Conservation (phyloP, 2,113 vertebrate species). For the Shinisaurus crocodilurus region DNA sequence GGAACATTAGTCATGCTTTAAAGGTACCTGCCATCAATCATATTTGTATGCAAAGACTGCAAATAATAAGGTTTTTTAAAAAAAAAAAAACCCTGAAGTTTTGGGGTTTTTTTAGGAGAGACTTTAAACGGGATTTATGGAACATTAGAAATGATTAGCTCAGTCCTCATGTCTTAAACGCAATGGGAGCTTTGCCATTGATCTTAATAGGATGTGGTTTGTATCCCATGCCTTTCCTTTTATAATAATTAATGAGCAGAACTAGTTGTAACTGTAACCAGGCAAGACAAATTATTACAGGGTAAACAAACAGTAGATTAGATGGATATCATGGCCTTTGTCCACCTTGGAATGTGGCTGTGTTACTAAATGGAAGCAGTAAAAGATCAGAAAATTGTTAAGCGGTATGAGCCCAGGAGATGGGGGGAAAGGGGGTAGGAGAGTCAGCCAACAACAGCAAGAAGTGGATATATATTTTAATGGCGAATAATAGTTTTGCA, state of each 20-base stretch:
- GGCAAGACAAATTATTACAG: constrained; percentile 58
- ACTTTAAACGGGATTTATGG: not conserved
- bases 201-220: constrained; percentile 1
- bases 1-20: constrained; percentile 7
- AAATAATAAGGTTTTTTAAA: constrained; percentile 3
- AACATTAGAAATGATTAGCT: constrained; percentile 41
- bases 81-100: not conserved
- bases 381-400: constrained; percentile 65
- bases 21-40: not conserved
- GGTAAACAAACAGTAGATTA: constrained; percentile 53
- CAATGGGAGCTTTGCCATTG: constrained; percentile 14
- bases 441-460: constrained; percentile 62
- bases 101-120: not conserved
- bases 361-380: constrained; percentile 60
- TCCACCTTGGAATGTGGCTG: constrained; percentile 61
- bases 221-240: constrained; percentile 5
- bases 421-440: constrained; percentile 30
- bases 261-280: constrained; percentile 32
- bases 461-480: constrained; percentile 61
- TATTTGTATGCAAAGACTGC: constrained; percentile 21
- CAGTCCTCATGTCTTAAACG: not conserved
- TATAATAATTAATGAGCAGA: constrained; percentile 53
- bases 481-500: constrained; percentile 47
- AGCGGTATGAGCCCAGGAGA: constrained; percentile 55
- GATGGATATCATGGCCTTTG: constrained; percentile 58